These are phyloP conservation scores for Aurelia aurita complex sp. Pacific DNA, from an alignment of 30 jellyfish, hydroid and myxozoan species.

Conservation along the genomic window DNA sequence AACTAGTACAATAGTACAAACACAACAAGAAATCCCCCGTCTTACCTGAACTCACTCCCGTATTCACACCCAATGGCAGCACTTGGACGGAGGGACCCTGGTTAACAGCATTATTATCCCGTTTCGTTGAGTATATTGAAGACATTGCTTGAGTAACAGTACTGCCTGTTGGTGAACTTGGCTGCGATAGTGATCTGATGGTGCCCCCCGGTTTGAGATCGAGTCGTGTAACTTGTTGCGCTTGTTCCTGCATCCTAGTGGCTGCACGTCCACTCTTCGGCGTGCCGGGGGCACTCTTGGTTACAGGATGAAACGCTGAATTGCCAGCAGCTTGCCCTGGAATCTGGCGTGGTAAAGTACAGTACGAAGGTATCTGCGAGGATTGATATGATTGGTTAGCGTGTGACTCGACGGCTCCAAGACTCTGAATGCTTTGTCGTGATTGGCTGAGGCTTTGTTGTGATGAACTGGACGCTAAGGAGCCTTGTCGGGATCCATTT, in stretches of 20 bases:
- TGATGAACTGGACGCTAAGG: conserved; percentile 49
- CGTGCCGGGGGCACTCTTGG: conserved; percentile 46
- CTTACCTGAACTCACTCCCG: conserved; percentile 24
- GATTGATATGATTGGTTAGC: conserved; percentile 39
- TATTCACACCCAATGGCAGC: conserved; percentile 4
- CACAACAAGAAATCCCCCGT: not conserved
- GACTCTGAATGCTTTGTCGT: conserved; percentile 56
- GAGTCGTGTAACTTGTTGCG: not conserved
- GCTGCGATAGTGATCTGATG: conserved; percentile 26
- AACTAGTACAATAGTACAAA: too few relatives aligned
- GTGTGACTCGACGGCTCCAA: conserved; percentile 22
- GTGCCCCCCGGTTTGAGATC: conserved; percentile 1
- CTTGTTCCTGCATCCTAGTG: not conserved
- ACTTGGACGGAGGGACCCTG: conserved; percentile 38
- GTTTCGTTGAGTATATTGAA: conserved; percentile 28
- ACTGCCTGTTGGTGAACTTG: conserved; percentile 36
- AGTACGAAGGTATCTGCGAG: conserved; percentile 60
- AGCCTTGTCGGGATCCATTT: conserved; percentile 42
- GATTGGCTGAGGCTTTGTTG: conserved; percentile 74
- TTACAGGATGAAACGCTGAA: conserved; percentile 65
- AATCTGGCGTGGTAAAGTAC: conserved; percentile 58
- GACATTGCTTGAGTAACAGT: not conserved
- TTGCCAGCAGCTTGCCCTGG: conserved; percentile 33
- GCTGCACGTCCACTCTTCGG: conserved; percentile 36
- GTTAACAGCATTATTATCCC: not conserved